Percentiles rank a stretch among this genome's conserved stretches.
Evolutionary conservation across 2,797 vertebrate species (phyloP).

Genomic region (Denticeps clupeoides): DNA sequence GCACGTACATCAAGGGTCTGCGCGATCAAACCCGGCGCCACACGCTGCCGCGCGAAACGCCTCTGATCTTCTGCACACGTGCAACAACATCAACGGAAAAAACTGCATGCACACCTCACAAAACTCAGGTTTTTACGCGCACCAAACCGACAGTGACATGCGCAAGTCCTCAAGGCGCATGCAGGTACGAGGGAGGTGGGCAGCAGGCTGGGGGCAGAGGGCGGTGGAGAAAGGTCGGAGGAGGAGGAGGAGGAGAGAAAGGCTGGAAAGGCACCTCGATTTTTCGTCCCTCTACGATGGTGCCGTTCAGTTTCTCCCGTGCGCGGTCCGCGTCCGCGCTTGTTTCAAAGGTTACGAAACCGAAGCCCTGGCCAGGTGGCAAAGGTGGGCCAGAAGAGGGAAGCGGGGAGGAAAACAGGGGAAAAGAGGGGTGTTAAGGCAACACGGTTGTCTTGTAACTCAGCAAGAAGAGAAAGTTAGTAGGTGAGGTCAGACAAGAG

Average conservation of each 20-base stretch:
- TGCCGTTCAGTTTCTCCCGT: constrained; percentile 84
- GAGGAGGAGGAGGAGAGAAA: constrained; percentile 4
- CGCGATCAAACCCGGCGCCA: constrained; percentile 3
- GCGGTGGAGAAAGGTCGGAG: constrained; percentile 14
- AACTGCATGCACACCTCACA: too few species aligned
- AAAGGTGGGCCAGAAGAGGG: constrained; percentile 19
- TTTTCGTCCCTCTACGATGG: constrained; percentile 87
- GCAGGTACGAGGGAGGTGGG: constrained; percentile 39
- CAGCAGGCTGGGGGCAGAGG: constrained; percentile 8
- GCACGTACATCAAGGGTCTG: constrained; percentile 10
- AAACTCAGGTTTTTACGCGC: too few species aligned
- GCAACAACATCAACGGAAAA: too few species aligned
- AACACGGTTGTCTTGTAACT: constrained; percentile 44
- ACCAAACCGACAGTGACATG: too few species aligned
- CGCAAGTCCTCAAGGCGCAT: constrained; percentile 29
- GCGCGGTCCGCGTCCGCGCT: constrained; percentile 80
- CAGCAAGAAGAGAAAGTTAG: constrained; percentile 20
- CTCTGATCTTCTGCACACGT: too few species aligned
- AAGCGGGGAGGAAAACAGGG: constrained; percentile 19
- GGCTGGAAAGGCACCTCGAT: constrained; percentile 60
- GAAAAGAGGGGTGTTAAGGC: constrained; percentile 21
- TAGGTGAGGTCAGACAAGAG: background rate
- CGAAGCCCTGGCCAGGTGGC: constrained; percentile 62
- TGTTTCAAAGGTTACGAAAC: constrained; percentile 88
- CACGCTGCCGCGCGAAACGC: background rate